These are phyloP conservation scores for Coenonympha glycerion DNA, from an alignment of 2,888 invertebrate genomes.

Conservation along the genomic window DNA sequence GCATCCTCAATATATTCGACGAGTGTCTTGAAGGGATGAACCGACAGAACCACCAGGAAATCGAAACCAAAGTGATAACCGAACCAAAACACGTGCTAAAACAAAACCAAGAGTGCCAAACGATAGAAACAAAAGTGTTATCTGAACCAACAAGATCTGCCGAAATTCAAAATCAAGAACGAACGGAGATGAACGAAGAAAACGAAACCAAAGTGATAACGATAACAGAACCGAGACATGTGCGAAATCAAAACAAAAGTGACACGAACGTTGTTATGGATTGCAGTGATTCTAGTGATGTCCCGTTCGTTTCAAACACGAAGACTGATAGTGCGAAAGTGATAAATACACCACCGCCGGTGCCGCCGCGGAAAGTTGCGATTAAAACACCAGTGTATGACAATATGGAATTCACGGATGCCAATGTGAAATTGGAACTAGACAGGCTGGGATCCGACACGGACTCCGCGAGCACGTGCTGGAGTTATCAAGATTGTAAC, in stretches of 20 bases:
- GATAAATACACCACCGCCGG: slow-evolving; percentile 40
- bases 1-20: slow-evolving; percentile 69
- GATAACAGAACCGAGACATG: slow-evolving; percentile 28
- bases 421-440: slow-evolving; percentile 38
- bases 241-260: slow-evolving; percentile 31
- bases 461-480: slow-evolving; percentile 66
- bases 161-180: too few relatives aligned
- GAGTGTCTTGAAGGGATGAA: slow-evolving; percentile 63
- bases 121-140: slow-evolving; percentile 28
- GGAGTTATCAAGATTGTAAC: slow-evolving; percentile 68
- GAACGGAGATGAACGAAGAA: too few relatives aligned
- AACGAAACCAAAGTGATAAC: slow-evolving; percentile 26
- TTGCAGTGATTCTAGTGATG: slow-evolving; percentile 55
- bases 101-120: slow-evolving; percentile 33
- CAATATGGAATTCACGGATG: slow-evolving; percentile 39
- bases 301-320: slow-evolving; percentile 56
- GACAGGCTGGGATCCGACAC: slow-evolving; percentile 46
- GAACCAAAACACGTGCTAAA: slow-evolving; percentile 28
- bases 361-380: slow-evolving; percentile 49
- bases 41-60: slow-evolving; percentile 27
- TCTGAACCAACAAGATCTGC: too few relatives aligned
- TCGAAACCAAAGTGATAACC: slow-evolving; percentile 26
- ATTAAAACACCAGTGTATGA: slow-evolving; percentile 46
- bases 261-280: too few relatives aligned
- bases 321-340: slow-evolving; percentile 42